A percentile compares a stretch with the other conserved stretches of the same genome.
These are phyloP conservation scores for Erythrocebus patas DNA, from an alignment of 2,113 vertebrate genomes.

Conservation along the genomic window DNA sequence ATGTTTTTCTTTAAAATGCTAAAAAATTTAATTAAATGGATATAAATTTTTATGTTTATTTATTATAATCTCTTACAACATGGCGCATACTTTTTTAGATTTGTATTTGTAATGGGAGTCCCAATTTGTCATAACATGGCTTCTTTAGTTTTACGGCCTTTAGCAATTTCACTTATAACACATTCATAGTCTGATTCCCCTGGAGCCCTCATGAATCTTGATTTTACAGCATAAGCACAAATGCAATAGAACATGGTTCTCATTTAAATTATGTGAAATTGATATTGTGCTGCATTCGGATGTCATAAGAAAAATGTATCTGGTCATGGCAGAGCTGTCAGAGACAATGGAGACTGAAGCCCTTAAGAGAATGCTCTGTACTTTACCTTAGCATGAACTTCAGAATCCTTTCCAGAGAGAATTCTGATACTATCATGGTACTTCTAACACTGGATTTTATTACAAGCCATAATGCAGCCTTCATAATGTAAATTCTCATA, in stretches of 20 bases:
- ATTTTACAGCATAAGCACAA: slow-evolving; percentile 66
- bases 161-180: slow-evolving; percentile 42
- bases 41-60: neutral
- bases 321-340: neutral
- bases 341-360: neutral
- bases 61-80: neutral
- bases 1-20: slow-evolving; percentile 6
- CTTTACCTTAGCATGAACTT: neutral
- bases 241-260: slow-evolving; percentile 20
- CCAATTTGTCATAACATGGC: neutral
- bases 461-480: neutral
- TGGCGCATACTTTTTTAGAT: slow-evolving; percentile 3
- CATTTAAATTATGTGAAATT: slow-evolving; percentile 65
- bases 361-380: neutral
- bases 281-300: slow-evolving; percentile 31
- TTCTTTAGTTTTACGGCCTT: slow-evolving; percentile 46
- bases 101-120: slow-evolving; percentile 26
- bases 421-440: neutral
- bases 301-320: neutral
- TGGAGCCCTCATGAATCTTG: slow-evolving; percentile 63
- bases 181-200: slow-evolving; percentile 45
- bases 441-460: slow-evolving; percentile 20
- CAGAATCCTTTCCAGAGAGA: neutral
- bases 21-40: slow-evolving; percentile 29
- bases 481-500: neutral